phyloP scores from a whole-genome alignment of 2,797 vertebrate species.

The Psittacula derbiana region DNA sequence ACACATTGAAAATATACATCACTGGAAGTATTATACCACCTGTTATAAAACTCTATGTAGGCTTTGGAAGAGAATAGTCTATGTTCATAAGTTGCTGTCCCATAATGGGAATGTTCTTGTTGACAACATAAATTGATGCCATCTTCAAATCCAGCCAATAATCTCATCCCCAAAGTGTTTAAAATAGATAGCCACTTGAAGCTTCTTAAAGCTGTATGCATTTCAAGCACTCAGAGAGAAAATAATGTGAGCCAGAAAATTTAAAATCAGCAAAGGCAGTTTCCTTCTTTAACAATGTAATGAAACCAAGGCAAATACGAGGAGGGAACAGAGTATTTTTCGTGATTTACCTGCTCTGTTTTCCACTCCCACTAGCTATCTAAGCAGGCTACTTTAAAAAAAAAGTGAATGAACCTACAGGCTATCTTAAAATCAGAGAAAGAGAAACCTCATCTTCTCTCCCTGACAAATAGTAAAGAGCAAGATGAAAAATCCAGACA shows the following conservation, averaged over 20 bases:
- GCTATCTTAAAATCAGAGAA: not conserved
- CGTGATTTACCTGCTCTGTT: not conserved
- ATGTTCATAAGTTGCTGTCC: not conserved
- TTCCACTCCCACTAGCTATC: not conserved
- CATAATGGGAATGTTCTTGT: not conserved
- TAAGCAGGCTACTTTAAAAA: not conserved
- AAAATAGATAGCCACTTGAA: not conserved
- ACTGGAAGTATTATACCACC: not conserved
- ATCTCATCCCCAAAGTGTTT: not conserved
- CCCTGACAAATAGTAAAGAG: not conserved
- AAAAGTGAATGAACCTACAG: not conserved
- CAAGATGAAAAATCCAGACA: not conserved
- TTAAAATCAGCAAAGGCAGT: not conserved
- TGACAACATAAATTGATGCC: not conserved
- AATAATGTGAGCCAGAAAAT: not conserved
- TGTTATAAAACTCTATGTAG: not conserved
- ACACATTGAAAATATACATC: not conserved
- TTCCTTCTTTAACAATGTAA: not conserved
- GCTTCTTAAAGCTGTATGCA: not conserved
- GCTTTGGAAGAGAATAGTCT: not conserved
- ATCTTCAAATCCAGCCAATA: not conserved
- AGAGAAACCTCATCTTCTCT: not conserved
- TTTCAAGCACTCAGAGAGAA: not conserved
- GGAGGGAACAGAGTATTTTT: not conserved
- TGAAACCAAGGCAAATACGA: not conserved